Conservation (phyloP, 2,113 vertebrate genomes). For the Gavia stellata region DNA sequence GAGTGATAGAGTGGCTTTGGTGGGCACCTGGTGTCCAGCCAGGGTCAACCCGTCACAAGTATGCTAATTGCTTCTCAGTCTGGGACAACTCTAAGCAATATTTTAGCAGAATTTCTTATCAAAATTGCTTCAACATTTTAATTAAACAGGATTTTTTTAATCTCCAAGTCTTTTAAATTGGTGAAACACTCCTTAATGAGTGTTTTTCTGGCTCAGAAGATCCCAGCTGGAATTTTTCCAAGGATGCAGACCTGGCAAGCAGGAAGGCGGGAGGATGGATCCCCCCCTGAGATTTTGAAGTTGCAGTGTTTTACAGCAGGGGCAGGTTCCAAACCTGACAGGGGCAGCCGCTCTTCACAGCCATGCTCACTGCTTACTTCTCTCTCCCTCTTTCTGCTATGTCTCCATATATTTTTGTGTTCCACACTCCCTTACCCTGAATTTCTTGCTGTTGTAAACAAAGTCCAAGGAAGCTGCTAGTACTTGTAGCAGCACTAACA, state of each 20-base stretch:
- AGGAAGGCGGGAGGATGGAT: neutral
- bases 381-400: neutral
- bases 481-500: neutral
- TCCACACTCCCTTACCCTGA: neutral
- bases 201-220: neutral
- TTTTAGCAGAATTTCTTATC: neutral
- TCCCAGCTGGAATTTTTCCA: neutral
- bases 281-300: neutral
- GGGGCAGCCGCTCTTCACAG: neutral
- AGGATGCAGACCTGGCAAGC: neutral
- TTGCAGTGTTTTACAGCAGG: neutral
- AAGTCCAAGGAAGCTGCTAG: neutral
- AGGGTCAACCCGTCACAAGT: too few species aligned
- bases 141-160: neutral
- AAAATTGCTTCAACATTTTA: neutral
- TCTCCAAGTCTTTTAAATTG: neutral
- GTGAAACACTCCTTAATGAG: neutral
- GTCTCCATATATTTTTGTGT: neutral
- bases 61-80: neutral
- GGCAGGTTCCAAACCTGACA: neutral
- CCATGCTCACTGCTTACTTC: neutral
- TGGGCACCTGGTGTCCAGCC: too few species aligned
- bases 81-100: neutral
- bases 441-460: neutral
- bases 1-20: too few species aligned